Conservation (phyloP, 1,140 invertebrate genomes). For the Drosophila obscura region DNA sequence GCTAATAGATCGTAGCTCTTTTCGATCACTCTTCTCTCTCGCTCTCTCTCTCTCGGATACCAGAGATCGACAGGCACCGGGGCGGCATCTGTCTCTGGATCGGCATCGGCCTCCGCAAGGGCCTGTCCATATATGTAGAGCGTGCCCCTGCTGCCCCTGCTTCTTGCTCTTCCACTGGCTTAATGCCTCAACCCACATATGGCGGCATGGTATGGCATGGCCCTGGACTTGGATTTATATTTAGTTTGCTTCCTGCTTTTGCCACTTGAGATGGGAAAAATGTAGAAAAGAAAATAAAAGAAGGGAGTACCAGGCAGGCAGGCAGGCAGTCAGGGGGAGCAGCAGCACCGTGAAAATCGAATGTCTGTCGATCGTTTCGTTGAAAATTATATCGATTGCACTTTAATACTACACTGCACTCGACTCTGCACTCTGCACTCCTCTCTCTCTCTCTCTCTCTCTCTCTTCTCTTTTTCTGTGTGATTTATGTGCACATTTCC, state of each 20-base stretch:
- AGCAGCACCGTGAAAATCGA: constrained; percentile 2
- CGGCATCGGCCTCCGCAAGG: no score
- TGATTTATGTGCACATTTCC: constrained; percentile 47
- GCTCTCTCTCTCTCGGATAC: no score
- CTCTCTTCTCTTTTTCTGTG: constrained; percentile 3
- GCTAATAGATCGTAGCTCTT: constrained; percentile 71
- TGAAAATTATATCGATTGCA: constrained; percentile 66
- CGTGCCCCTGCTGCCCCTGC: constrained; percentile 5
- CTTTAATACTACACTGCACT: constrained; percentile 36
- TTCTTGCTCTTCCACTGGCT: background rate
- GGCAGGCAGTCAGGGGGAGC: constrained; percentile 3
- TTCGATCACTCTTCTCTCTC: no score
- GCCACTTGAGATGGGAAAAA: constrained; percentile 46
- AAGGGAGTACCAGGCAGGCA: constrained; percentile 12
- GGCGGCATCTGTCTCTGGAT: no score
- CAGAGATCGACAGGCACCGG: no score
- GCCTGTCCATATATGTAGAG: constrained; percentile 6
- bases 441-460: background rate
- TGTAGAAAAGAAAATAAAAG: constrained; percentile 4
- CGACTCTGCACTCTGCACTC: constrained; percentile 1
- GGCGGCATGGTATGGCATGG: constrained; percentile 22
- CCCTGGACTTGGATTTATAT: constrained; percentile 70
- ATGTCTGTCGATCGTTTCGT: constrained; percentile 22
- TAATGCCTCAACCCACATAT: constrained; percentile 54
- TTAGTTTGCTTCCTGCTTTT: constrained; percentile 77